Evolutionary conservation across 2,797 vertebrate genomes (phyloP), one percentile per base, ranked within the genome.

Genomic region (Setipinna tenuifilis): DNA sequence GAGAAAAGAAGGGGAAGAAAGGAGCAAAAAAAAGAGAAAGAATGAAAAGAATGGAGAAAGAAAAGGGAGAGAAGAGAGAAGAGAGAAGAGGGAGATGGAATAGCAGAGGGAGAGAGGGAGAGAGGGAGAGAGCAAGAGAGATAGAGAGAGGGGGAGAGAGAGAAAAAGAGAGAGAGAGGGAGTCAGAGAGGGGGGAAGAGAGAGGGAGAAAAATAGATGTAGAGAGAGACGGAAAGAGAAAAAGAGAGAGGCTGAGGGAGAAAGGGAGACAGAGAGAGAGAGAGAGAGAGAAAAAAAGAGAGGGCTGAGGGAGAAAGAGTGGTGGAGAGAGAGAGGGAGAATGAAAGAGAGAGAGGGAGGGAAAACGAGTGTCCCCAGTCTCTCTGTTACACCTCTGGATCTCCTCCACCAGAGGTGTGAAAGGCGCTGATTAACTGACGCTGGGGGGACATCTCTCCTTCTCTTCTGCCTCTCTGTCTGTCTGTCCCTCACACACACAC

Each of bases 1-100:
- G 82, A 82, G 90, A 92, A 90, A 89, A 92, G 92, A 91, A 90
- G 85, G 85, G 87, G 86, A 92, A 90, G 88, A 83, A 86, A 86
- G 84, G 81, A 85, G 87, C n/a, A 85, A 35, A 82, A 87, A 86
- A 31, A 65, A 81, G 78, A 84, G 84, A 81, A 85, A 89, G 87
- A 87, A 84, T 86, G 88, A 41, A 71, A 44, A 61, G 85, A 14
- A 84, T 83, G 87, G 86, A 88, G 82, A 88, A 90, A 86, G 50
- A 83, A 83, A 82, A 48, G 82, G 25, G 89, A 78, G 41, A 82
- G 82, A 83, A 83, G 84, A 71, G 83, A 85, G 86, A 87, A 80
- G 78, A 86, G 82, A 82, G 88, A 82, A 83, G 86, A 91, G 87
- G 87, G 86, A 88, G 87, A 86, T 81, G 84, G 84, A 90, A 88